Conservation (phyloP, 2,113 vertebrate species). For the Marcusenius ussheri region DNA sequence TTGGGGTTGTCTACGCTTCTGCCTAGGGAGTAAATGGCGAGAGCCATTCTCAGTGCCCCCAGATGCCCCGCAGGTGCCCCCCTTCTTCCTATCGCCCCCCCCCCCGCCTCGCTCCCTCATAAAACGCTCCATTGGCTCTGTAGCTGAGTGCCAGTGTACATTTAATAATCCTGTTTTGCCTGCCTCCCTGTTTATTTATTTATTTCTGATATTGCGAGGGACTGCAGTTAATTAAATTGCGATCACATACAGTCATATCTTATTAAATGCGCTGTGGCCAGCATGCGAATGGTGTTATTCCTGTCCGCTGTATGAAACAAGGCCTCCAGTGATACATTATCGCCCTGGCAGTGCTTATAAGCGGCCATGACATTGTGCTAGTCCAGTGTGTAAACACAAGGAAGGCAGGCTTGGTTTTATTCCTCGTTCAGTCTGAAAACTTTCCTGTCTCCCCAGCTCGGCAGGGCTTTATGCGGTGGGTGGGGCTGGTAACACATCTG, state of each 20-base stretch:
- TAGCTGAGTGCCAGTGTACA: neutral
- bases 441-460: neutral
- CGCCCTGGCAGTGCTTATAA: neutral
- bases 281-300: neutral
- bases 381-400: neutral
- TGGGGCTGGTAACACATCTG: too few relatives aligned
- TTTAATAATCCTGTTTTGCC: neutral
- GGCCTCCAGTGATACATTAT: neutral
- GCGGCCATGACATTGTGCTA: neutral
- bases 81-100: neutral
- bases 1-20: neutral
- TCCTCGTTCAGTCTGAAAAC: neutral
- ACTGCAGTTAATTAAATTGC: slow-evolving; percentile 20
- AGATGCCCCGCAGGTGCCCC: neutral
- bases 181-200: neutral
- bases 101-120: neutral
- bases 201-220: slow-evolving; percentile 1
- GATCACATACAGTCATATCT: slow-evolving; percentile 6
- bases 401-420: neutral
- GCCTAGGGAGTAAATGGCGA: neutral
- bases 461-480: neutral
- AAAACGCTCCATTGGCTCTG: neutral
- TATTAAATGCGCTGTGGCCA: neutral
- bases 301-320: neutral
- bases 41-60: neutral